A percentile compares a stretch with the other conserved stretches of the same genome.
Evolutionary conservation across 2,797 vertebrate genomes (phyloP).

Genomic region (Sphenopsis melanotis): DNA sequence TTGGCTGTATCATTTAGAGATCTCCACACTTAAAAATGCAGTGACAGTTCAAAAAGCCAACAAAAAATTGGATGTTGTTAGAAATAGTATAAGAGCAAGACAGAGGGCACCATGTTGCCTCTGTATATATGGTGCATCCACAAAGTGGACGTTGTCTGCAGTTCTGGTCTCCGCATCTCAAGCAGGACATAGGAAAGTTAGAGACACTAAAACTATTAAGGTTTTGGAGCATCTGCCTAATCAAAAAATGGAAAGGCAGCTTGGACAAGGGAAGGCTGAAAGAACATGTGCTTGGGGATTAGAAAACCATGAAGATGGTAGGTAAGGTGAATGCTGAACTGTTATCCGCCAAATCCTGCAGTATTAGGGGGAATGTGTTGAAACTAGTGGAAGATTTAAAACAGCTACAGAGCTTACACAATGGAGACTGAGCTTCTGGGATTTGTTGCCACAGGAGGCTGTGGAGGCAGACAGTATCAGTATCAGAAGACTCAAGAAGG

Average conservation of each 20-base stretch:
- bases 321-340: background rate
- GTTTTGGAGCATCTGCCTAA: background rate
- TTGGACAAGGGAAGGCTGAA: background rate
- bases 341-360: background rate
- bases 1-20: background rate
- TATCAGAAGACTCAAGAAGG: conserved; percentile 17
- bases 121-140: background rate
- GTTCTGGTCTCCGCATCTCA: background rate
- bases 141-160: background rate
- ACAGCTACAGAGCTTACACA: conserved; percentile 49
- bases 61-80: background rate
- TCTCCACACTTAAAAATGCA: background rate
- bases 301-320: background rate
- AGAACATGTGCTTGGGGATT: background rate
- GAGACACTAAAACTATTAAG: background rate
- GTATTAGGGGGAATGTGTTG: background rate
- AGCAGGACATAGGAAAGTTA: background rate
- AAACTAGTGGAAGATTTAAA: conserved; percentile 53
- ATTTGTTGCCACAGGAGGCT: conserved; percentile 35
- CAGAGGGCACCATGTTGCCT: background rate
- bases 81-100: background rate
- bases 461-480: conserved; percentile 8
- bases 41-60: background rate
- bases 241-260: background rate
- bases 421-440: conserved; percentile 25